Conservation (phyloP, 37 sponge, comb jelly and placozoan species). For the Aplysina aerophoba region DNA sequence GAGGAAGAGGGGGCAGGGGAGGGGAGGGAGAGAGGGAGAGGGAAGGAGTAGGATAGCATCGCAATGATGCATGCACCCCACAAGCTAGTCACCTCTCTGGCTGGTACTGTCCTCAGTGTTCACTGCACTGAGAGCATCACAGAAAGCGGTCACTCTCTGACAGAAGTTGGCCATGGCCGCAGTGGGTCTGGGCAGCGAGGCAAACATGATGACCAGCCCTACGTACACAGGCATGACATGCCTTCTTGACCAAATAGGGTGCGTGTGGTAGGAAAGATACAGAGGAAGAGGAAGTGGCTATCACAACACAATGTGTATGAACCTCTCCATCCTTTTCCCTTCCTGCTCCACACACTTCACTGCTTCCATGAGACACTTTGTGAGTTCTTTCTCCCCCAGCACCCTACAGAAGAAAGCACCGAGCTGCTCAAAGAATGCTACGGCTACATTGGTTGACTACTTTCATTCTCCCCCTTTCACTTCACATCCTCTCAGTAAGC, state of each 20-base stretch:
- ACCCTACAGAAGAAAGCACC: neutral
- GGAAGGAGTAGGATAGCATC: neutral
- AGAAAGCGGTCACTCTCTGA: neutral
- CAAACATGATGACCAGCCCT: neutral
- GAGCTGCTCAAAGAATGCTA: neutral
- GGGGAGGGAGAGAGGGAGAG: neutral
- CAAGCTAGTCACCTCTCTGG: too few relatives aligned
- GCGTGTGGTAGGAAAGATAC: too few relatives aligned
- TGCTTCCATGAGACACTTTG: neutral
- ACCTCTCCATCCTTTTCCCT: neutral
- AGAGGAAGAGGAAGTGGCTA: too few relatives aligned
- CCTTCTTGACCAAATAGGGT: too few relatives aligned
- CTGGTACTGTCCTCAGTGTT: too few relatives aligned
- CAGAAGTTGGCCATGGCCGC: neutral
- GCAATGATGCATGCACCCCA: neutral
- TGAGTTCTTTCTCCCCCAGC: neutral
- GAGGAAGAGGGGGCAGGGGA: neutral
- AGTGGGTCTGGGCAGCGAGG: neutral
- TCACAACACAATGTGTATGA: neutral
- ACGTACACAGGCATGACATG: too few relatives aligned
- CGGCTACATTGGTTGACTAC: neutral
- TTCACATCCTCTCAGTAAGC: neutral
- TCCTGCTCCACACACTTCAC: conserved; percentile 3
- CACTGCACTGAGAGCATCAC: neutral
- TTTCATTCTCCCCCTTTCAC: neutral